These are phyloP conservation scores for Drosophila tanythrix DNA, from an alignment of 2,888 invertebrate species.

Conservation along the genomic window DNA sequence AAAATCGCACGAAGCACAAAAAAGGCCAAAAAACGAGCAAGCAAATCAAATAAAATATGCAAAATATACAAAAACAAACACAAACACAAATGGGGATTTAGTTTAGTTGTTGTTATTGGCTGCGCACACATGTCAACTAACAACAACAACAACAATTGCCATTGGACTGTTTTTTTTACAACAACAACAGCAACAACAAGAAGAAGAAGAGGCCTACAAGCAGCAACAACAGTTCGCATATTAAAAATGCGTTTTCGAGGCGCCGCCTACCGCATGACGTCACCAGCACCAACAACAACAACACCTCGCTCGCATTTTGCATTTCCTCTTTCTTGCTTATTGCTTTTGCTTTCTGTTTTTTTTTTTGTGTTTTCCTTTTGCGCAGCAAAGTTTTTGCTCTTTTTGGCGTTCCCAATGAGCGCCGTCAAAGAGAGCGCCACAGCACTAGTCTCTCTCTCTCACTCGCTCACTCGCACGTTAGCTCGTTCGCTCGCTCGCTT, in stretches of 20 bases:
- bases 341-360: slow-evolving; percentile 42
- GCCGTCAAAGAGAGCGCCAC: slow-evolving; percentile 57
- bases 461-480: slow-evolving; percentile 15
- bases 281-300: slow-evolving; percentile 49
- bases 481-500: neutral
- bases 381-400: slow-evolving; percentile 55
- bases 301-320: slow-evolving; percentile 58
- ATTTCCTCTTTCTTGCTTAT: slow-evolving; percentile 66
- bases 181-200: slow-evolving; percentile 30
- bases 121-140: slow-evolving; percentile 67
- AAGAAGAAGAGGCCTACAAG: slow-evolving; percentile 14
- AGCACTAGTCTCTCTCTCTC: slow-evolving; percentile 37
- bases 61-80: slow-evolving; percentile 73
- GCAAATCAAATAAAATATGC: slow-evolving; percentile 78
- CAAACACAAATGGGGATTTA: slow-evolving; percentile 44
- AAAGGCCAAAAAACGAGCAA: slow-evolving; percentile 68
- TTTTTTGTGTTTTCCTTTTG: slow-evolving; percentile 25
- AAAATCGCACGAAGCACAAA: slow-evolving; percentile 53
- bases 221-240: slow-evolving; percentile 42
- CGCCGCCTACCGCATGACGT: slow-evolving; percentile 78
- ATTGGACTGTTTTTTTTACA: slow-evolving; percentile 13
- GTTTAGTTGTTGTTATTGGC: slow-evolving; percentile 78
- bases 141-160: slow-evolving; percentile 35
- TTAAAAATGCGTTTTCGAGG: slow-evolving; percentile 80
- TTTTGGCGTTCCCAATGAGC: slow-evolving; percentile 57